Evolutionary conservation across 2,888 invertebrate genomes (phyloP).

Genomic region (Zygothrica quintamaculata): DNA sequence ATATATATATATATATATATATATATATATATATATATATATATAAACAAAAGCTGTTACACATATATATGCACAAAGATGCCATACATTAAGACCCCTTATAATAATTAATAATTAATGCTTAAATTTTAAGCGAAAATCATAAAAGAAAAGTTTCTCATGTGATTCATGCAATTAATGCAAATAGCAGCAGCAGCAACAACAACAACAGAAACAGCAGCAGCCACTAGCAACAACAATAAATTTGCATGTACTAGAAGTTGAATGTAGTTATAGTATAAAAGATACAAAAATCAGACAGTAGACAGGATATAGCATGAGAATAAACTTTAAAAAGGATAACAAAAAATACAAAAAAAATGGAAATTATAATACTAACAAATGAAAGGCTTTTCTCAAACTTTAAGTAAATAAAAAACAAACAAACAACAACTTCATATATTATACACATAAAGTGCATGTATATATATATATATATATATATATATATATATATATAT

Average conservation of each 20-base stretch:
- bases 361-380: slow-evolving; percentile 37
- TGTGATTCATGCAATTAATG: slow-evolving; percentile 59
- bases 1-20: no score
- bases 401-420: slow-evolving; percentile 37
- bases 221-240: slow-evolving; percentile 7
- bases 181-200: slow-evolving; percentile 29
- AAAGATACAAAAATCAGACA: slow-evolving; percentile 44
- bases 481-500: slow-evolving; percentile 70
- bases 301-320: slow-evolving; percentile 50
- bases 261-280: slow-evolving; percentile 67
- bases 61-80: slow-evolving; percentile 59
- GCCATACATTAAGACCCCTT: slow-evolving; percentile 20
- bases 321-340: slow-evolving; percentile 35
- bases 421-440: slow-evolving; percentile 54
- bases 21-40: no score
- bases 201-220: slow-evolving; percentile 22
- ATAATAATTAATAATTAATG: slow-evolving; percentile 8
- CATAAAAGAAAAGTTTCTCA: slow-evolving; percentile 65
- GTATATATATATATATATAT: slow-evolving; percentile 60
- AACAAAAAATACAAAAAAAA: slow-evolving; percentile 16
- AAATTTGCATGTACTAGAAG: slow-evolving; percentile 50
- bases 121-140: slow-evolving; percentile 21
- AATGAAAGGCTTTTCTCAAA: slow-evolving; percentile 64
- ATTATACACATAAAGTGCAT: slow-evolving; percentile 67
- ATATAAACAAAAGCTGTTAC: slow-evolving; percentile 39